Conservation (phyloP, 1,140 invertebrate genomes). For the Lasioglossum albipes region DNA sequence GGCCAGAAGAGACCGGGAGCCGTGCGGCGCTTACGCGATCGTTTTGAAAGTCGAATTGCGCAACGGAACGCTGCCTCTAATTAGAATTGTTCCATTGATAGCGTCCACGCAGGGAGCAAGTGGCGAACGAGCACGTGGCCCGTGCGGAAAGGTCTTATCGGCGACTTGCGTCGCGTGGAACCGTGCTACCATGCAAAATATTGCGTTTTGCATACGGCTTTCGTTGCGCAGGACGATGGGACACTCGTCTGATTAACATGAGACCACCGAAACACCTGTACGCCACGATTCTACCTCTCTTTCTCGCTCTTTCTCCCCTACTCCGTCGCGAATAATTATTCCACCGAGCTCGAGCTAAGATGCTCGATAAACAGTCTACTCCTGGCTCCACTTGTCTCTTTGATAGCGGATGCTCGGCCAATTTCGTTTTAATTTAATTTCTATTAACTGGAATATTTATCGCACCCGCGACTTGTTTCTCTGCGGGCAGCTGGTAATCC, state of each 20-base stretch:
- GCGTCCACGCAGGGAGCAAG: constrained; percentile 54
- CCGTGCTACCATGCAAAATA: constrained; percentile 57
- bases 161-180: constrained; percentile 65
- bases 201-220: constrained; percentile 65
- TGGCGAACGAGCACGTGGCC: constrained; percentile 49
- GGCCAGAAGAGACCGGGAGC: too few relatives aligned
- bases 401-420: too few relatives aligned
- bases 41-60: constrained; percentile 61
- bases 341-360: constrained; percentile 23
- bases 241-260: constrained; percentile 74
- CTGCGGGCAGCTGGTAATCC: too few relatives aligned
- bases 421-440: too few relatives aligned
- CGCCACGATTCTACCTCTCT: constrained; percentile 26
- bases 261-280: constrained; percentile 75
- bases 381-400: too few relatives aligned
- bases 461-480: too few relatives aligned
- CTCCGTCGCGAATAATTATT: constrained; percentile 56
- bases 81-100: constrained; percentile 69
- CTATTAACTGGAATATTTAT: too few relatives aligned
- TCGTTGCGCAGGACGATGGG: constrained; percentile 41
- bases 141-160: constrained; percentile 63
- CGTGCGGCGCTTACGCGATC: neutral
- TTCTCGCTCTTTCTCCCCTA: neutral
- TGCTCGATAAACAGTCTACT: constrained; percentile 27
- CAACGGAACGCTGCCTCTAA: constrained; percentile 62